Percentiles rank a stretch among this genome's conserved stretches.
Evolutionary conservation across 2,113 vertebrate genomes (phyloP).

Genomic region (Scomber japonicus): DNA sequence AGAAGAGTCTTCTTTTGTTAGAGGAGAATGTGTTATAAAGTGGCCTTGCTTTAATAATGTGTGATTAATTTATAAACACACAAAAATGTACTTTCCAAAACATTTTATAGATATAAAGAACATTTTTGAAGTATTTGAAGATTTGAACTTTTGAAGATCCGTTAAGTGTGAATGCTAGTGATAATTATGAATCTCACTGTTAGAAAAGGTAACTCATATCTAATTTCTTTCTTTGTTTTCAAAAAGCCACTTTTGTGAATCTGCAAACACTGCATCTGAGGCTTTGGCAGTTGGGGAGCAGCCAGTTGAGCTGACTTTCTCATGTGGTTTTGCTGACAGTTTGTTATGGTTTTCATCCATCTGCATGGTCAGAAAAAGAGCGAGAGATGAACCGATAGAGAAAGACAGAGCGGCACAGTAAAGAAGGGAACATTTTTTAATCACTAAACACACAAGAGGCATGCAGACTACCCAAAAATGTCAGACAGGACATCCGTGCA

Average conservation of each 20-base stretch:
- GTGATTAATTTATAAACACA: no score
- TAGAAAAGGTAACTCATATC: background rate
- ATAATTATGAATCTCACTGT: background rate
- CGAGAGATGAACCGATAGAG: background rate
- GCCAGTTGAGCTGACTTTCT: constrained; percentile 11
- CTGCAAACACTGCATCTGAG: background rate
- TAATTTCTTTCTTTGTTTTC: background rate
- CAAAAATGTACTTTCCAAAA: no score
- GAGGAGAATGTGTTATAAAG: no score
- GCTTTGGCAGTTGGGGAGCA: constrained; percentile 16
- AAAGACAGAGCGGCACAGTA: background rate
- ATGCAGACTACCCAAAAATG: constrained; percentile 6
- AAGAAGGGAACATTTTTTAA: background rate
- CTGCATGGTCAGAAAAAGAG: background rate
- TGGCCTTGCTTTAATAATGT: no score
- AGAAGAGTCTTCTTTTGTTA: no score
- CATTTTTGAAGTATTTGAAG: no score
- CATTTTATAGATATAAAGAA: no score
- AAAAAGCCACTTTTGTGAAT: background rate
- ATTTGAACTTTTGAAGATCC: background rate
- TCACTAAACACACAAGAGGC: constrained; percentile 3
- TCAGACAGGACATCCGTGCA: background rate
- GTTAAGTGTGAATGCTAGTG: background rate
- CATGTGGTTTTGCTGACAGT: constrained; percentile 23
- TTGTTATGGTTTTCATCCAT: constrained; percentile 11